Base-by-base conservation (phyloP, 1,140 invertebrate species). In the Bombus soroeensis region DNA sequence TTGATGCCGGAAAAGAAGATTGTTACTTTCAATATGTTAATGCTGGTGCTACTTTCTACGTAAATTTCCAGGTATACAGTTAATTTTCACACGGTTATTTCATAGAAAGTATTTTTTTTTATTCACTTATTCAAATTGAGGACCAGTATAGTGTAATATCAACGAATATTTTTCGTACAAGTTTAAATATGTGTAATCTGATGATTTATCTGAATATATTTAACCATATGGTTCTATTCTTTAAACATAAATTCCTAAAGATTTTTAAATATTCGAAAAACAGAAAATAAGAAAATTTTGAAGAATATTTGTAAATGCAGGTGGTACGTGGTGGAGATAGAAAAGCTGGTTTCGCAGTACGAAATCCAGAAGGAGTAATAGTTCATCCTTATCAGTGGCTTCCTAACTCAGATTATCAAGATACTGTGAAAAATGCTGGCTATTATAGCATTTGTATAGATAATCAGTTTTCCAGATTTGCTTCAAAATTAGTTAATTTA, bases 401-500 rank as follows among this genome's bases (percentile, higher is more conserved):
- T 93, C 95, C 97, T 3, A 97, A 96, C 87, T 97, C 98, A 1
- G 98, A 98, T 93, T 99, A 98, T 92, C 98, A 98, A 83, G 98
- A 99, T 92, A 96, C 97, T 90, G 96, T 96, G 0, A 96, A 97
- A 8, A 95, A 96, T 1, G 98, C 98, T 72, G 98, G 98, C 13
- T 98, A 98, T 93, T 99, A 99, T 92, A 97, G 97, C n/a, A 97
- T 99, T 37, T 99, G 99, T 94, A 97, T 99, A 80, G 98, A 99
- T 94, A 99, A 99, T 95, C 98, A 98, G 90, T 98, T 99, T 92
- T 99, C 98, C 13, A 96, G 98, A 93, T 99, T 99, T 95, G 97
- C 98, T 47, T 97, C 97, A 22, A 99, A 99, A 95, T 94, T 99
- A 83, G 98, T 99, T 28, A 99, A 99, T 94, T 95, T 99, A 39